Conservation (phyloP, 2,888 invertebrate genomes). For the Eledona agricola region DNA sequence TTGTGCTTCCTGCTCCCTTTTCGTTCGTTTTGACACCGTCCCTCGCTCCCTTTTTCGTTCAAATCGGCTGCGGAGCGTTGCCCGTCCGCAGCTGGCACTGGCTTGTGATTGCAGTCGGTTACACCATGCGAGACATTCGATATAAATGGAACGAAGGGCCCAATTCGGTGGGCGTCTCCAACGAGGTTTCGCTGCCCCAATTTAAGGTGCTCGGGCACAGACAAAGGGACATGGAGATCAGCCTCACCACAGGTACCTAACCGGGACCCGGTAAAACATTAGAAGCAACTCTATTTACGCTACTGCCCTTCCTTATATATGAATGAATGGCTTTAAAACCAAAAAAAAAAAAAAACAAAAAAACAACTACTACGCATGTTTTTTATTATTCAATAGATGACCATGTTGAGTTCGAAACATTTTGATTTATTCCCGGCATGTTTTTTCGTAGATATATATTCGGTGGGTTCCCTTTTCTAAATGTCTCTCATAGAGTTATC, state of each 20-base stretch:
- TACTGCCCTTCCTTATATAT: constrained; percentile 18
- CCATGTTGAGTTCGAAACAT: too few relatives aligned
- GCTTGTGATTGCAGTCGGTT: constrained; percentile 84
- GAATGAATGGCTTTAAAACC: constrained; percentile 7
- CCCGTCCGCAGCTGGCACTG: constrained; percentile 55
- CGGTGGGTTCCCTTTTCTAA: too few relatives aligned
- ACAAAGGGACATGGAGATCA: constrained; percentile 95
- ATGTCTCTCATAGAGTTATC: too few relatives aligned
- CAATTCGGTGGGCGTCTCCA: constrained; percentile 94
- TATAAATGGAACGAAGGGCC: constrained; percentile 97
- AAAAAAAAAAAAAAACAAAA: too few relatives aligned
- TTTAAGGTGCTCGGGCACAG: constrained; percentile 98
- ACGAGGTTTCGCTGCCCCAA: constrained; percentile 96
- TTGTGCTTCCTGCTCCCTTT: constrained; percentile 33
- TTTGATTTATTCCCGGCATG: too few relatives aligned
- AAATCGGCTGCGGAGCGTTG: constrained; percentile 46
- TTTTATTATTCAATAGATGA: too few relatives aligned
- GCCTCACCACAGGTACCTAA: constrained; percentile 91
- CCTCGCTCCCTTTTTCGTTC: constrained; percentile 44
- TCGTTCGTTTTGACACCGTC: constrained; percentile 25
- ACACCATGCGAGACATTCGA: constrained; percentile 97
- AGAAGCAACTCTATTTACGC: constrained; percentile 21
- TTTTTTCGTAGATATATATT: too few relatives aligned
- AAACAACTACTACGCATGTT: too few relatives aligned
- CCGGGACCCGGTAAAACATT: constrained; percentile 47